Percentiles rank a stretch among this genome's conserved stretches.
These are phyloP conservation scores for Plagiodera versicolora DNA, from an alignment of 2,888 invertebrate species.

Conservation along the genomic window DNA sequence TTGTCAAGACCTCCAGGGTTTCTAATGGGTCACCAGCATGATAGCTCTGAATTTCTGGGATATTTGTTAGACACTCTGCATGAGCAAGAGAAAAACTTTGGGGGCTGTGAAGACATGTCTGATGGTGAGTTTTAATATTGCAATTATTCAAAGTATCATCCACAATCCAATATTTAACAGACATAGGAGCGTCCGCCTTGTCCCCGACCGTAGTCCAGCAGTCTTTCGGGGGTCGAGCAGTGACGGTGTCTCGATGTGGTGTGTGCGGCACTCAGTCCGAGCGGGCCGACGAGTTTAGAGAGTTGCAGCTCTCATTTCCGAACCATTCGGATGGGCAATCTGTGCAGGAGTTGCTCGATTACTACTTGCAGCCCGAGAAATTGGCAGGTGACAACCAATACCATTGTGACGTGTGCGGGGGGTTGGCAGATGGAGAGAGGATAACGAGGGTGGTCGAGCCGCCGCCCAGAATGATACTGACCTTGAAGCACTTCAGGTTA, in stretches of 20 bases:
- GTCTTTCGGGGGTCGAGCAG: constrained; percentile 76
- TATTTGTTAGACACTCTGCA: constrained; percentile 72
- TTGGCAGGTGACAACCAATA: constrained; percentile 82
- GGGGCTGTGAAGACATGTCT: constrained; percentile 2
- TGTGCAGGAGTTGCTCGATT: constrained; percentile 77
- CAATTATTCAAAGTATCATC: background rate
- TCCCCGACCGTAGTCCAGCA: constrained; percentile 63
- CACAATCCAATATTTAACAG: too few species aligned
- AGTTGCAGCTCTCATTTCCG: constrained; percentile 77
- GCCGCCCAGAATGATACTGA: constrained; percentile 78
- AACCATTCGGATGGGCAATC: constrained; percentile 58
- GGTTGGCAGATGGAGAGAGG: constrained; percentile 75
- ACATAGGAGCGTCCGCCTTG: constrained; percentile 37
- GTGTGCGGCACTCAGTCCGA: constrained; percentile 72
- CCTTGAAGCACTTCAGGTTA: constrained; percentile 74
- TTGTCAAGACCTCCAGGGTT: constrained; percentile 79
- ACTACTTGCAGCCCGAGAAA: constrained; percentile 76
- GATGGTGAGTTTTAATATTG: constrained; percentile 30
- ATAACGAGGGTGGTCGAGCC: constrained; percentile 69
- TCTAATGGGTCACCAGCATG: constrained; percentile 77
- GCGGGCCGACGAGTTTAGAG: constrained; percentile 77
- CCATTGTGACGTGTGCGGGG: constrained; percentile 74
- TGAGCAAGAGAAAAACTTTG: constrained; percentile 64
- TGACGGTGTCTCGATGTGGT: constrained; percentile 74
- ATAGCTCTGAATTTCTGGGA: constrained; percentile 85